phyloP scores from a whole-genome alignment of 1,140 invertebrate genomes.

The Bilobella aurantiaca region DNA sequence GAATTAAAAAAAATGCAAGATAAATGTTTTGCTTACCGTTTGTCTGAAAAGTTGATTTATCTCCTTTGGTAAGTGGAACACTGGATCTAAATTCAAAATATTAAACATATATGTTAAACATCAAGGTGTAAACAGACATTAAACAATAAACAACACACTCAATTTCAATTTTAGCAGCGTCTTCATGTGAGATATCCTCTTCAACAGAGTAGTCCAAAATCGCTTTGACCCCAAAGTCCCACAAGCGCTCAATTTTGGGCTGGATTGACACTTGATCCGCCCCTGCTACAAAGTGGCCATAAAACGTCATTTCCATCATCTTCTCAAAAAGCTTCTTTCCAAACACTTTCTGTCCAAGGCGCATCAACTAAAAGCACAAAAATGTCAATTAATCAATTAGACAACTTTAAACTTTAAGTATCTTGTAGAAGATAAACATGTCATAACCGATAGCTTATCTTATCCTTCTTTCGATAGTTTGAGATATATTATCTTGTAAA shows the following conservation, averaged over 20 bases:
- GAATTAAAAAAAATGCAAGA: no score
- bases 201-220: conserved; percentile 98
- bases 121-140: not conserved
- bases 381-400: no score
- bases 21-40: not conserved
- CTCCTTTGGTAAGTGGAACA: conserved; percentile 3
- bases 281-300: conserved; percentile 97
- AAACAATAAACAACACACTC: conserved; percentile 52
- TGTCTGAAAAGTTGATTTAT: not conserved
- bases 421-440: not conserved
- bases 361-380: conserved; percentile 66
- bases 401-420: not conserved
- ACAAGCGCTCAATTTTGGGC: conserved; percentile 68
- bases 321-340: conserved; percentile 72
- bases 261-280: conserved; percentile 79
- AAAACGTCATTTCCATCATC: conserved; percentile 92
- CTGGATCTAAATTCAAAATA: conserved; percentile 28
- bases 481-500: no score
- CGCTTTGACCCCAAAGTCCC: conserved; percentile 92
- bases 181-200: conserved; percentile 83
- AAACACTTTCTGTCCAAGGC: conserved; percentile 62
- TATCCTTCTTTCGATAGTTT: no score
- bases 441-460: no score
- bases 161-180: conserved; percentile 80
- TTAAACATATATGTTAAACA: not conserved